Base-by-base conservation (phyloP, 1,140 invertebrate genomes). In the Lepidurus packardi region DNA sequence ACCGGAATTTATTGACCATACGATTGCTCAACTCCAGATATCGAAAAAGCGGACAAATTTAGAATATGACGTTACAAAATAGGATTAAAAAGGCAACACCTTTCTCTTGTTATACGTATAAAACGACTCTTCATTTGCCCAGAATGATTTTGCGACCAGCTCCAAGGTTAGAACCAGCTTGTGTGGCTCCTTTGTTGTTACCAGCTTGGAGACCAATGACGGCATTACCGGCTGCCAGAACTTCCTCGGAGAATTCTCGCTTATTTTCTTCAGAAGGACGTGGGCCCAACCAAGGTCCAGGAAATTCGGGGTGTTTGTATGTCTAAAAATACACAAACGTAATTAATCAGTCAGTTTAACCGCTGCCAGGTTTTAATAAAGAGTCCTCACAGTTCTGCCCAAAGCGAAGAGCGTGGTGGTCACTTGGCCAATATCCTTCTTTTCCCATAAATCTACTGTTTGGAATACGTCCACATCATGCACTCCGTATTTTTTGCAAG, bases 161-260 rank as follows among this genome's bases (percentile, higher is more conserved):
- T 77, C 97, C 97, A 78, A 98, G 90, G 85, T 92, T 98, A 84
- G 94, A 91, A 5, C 97, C 97, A 73, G 93, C 90, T 86, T 97
- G 95, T 73, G 93, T 93, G 80, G 95, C 95, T 53, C 95, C 96
- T 84, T 96, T 96, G 89, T 98, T 98, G 82, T 90, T 91, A n/a
- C 97, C 97, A 82, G 95, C 95, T 87, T 98, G 97, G 13, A 98
- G 90, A 82, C 95, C 95, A 82, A 98, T 95, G 74, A 97, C 88
- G 73, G 90, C 90, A 84, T 98, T 91, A 11, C 96, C 96, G 79
- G 95, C 95, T 80, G 92, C 89, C 78, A 98, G 85, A 84, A 96
- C 93, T 82, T 96, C 95, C 24, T 97, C 94, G 1, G 91, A 93
- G 87, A 97, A 99, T 53, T 96, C 90, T 45, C 96, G 91, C 85